Base-by-base conservation (phyloP, 2,888 invertebrate species). In the Disparrhopalites patrizii region DNA sequence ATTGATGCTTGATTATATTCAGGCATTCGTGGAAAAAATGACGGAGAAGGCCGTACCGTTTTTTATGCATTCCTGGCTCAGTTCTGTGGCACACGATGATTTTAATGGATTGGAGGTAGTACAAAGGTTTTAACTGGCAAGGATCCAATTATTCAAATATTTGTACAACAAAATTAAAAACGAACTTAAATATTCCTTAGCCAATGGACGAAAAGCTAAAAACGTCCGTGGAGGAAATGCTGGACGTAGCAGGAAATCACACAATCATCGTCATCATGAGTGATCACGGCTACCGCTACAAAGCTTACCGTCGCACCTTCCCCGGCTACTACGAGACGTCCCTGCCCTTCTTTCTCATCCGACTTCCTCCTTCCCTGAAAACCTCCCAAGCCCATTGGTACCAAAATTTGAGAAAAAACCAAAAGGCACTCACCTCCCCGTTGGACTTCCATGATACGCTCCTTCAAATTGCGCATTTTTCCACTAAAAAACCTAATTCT, bases 241-340 rank as follows among this genome's bases (percentile, higher is more conserved):
- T 28, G n/a, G n/a, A 28, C 28, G 15, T 23, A n/a, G 27, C n/a
- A n/a, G 28, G 23, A 23, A 66, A 28, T 10, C 62, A 63, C 31
- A 64, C 67, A 25, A 30, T 67, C 15, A 64, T 64, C 18, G 25
- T 67, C 13, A 64, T 67, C 40, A 65, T 90, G 56, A 90, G 90
- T 76, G 90, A 90, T 77, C 90, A 91, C 75, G 91, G 91, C 0
- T 83, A 89, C 76, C 82, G 91, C 10, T 90, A 87, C 77, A 91
- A 91, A 0, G 83, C 84, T n/a, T 83, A 86, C 47, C 82, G 90
- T 2, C 80, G 84, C 67, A 85, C 86, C 1, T 81, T 85, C 69
- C 84, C 86, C 31, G 89, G 90, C 0, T 90, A 88, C 82, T 84
- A 89, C 74, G 91, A 91, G 76, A 89, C 90, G 75, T 84, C 90